Evolutionary conservation across 2,888 invertebrate species (phyloP), one percentile per base, ranked within the genome.

Genomic region (Drosophila kuntzei): DNA sequence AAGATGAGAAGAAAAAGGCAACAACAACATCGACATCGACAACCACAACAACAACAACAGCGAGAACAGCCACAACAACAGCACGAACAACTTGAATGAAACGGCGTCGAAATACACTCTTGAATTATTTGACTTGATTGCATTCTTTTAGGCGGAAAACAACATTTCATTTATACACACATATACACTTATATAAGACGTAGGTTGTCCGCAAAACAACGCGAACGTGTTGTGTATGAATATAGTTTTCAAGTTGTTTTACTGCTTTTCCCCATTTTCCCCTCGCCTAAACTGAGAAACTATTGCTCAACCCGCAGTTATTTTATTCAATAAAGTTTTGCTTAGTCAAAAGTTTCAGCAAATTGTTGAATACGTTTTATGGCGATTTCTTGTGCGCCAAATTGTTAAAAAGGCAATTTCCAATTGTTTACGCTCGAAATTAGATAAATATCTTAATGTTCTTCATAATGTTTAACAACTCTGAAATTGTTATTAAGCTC

Each of bases 91-190:
- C 57, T 54, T 61, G 29, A 64, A 55, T 18, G 39, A 57, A 66
- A 62, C 54, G 64, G 61, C 51, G 70, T 54, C 25, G 60, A 66
- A 62, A 63, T 62, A 72, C 68, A 69, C 77, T 74, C 76, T 69
- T 49, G 71, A 71, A 47, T 79, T 74, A 77, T 77, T 85, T 79
- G 75, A 76, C 70, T 85, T 84, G 77, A 79, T 84, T 89, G 87
- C 76, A 78, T 84, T 81, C 81, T 81, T 77, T 76, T 72, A 76
- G 79, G 73, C 77, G 80, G 65, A 80, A 71, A 66, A 65, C 46
- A 71, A 63, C 78, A 69, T 72, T 82, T 86, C 75, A 75, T 71
- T 70, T 71, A 67, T 54, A 34, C 9, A 34, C 4, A 25, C 9
- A 27, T 18, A 14, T 22, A 20, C n/a, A 9, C 14, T 6, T 34